Conservation (phyloP, 30 jellyfish, hydroid and myxozoan species). For the Aurelia aurita complex sp. Pacific region DNA sequence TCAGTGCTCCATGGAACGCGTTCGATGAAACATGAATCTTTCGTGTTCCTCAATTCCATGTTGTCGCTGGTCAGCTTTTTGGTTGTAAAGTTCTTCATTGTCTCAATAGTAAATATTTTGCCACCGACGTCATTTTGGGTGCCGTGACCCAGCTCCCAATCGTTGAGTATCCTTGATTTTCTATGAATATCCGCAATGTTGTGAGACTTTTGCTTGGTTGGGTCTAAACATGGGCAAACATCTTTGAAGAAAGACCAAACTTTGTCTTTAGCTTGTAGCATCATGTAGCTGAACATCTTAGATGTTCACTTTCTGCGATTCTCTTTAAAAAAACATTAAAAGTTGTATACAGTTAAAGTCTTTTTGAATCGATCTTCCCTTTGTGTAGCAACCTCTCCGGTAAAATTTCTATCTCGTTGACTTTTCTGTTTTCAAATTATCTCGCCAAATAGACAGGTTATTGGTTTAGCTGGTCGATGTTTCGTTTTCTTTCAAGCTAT, state of each 20-base stretch:
- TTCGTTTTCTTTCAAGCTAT: too few relatives aligned
- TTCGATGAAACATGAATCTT: conserved; percentile 24
- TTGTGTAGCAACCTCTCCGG: too few relatives aligned
- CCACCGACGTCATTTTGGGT: background rate
- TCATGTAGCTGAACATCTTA: conserved; percentile 26
- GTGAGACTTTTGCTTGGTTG: background rate
- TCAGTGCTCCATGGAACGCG: conserved; percentile 64
- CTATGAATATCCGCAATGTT: conserved; percentile 27
- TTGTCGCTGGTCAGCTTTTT: background rate
- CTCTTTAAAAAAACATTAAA: too few relatives aligned
- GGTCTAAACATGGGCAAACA: conserved; percentile 46
- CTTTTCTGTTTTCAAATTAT: too few relatives aligned
- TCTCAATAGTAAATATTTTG: conserved; percentile 49
- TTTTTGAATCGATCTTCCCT: too few relatives aligned
- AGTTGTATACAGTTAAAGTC: too few relatives aligned
- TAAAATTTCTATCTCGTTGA: too few relatives aligned
- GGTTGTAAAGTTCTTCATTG: conserved; percentile 35
- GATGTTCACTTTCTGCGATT: too few relatives aligned
- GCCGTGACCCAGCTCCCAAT: conserved; percentile 4
- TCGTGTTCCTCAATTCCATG: background rate
- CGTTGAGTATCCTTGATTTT: conserved; percentile 3
- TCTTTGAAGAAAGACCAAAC: conserved; percentile 14
- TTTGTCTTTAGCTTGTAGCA: conserved; percentile 12
- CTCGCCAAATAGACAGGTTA: too few relatives aligned
- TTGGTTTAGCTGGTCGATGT: too few relatives aligned